A percentile compares a stretch with the other conserved stretches of the same genome.
Evolutionary conservation across 1,140 invertebrate genomes (phyloP).

Genomic region (Copidosoma floridanum): DNA sequence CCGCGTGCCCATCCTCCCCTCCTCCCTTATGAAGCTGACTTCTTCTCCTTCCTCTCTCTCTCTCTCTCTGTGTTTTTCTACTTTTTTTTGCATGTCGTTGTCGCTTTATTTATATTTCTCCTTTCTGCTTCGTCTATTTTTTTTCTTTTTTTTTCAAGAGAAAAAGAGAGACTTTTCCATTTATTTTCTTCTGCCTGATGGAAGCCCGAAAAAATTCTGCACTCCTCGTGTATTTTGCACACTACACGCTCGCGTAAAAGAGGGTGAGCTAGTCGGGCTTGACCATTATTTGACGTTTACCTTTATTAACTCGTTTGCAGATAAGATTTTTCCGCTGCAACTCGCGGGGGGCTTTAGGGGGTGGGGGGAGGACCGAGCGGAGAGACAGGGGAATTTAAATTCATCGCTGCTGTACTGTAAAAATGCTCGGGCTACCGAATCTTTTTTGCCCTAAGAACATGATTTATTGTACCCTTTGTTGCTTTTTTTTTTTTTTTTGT

Average conservation of each 20-base stretch:
- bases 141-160: neutral
- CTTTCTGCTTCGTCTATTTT: too few species aligned
- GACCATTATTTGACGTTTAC: conserved; percentile 20
- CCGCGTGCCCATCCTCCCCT: neutral
- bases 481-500: neutral
- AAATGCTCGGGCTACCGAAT: neutral
- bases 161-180: conserved; percentile 20
- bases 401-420: neutral
- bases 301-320: conserved; percentile 24
- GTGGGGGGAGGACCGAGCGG: neutral
- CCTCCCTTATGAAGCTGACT: neutral
- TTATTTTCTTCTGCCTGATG: conserved; percentile 15
- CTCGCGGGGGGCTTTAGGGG: too few species aligned
- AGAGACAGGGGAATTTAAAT: conserved; percentile 7
- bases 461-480: neutral
- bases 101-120: neutral
- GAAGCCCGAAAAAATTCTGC: conserved; percentile 14
- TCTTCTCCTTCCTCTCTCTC: conserved; percentile 4
- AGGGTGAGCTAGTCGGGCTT: too few species aligned
- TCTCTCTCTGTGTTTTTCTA: neutral
- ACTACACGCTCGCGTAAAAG: neutral
- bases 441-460: neutral
- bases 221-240: neutral
- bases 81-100: neutral
- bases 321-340: conserved; percentile 21